A percentile compares a stretch with the other conserved stretches of the same genome.
These are phyloP conservation scores for Scaptomyza tumidula DNA, from an alignment of 2,888 invertebrate genomes.

Conservation along the genomic window DNA sequence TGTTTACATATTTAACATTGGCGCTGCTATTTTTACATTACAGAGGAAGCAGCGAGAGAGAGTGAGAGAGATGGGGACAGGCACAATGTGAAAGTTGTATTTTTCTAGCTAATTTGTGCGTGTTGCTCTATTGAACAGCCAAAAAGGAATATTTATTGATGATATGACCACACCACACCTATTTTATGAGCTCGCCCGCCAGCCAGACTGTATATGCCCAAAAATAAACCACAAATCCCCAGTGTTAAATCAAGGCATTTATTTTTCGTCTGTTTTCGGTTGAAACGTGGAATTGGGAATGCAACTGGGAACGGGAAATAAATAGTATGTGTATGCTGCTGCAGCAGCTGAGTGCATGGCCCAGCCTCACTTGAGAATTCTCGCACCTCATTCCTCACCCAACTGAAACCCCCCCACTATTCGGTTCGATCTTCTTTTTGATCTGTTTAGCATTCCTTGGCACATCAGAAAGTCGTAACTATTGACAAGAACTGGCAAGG, in stretches of 20 bases:
- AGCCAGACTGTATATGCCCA: slow-evolving; percentile 29
- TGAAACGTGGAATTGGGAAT: slow-evolving; percentile 15
- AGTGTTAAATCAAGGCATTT: slow-evolving; percentile 33
- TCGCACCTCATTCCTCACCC: slow-evolving; percentile 61
- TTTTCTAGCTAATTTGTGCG: slow-evolving; percentile 70
- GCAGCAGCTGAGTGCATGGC: slow-evolving; percentile 51
- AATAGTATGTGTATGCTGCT: neutral
- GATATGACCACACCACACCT: slow-evolving; percentile 77
- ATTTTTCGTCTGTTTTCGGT: neutral
- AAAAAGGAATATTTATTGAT: slow-evolving; percentile 71
- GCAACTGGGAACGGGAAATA: neutral
- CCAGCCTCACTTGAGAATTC: slow-evolving; percentile 73
- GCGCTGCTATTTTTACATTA: slow-evolving; percentile 66
- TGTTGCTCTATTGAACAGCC: slow-evolving; percentile 64
- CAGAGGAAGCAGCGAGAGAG: slow-evolving; percentile 7
- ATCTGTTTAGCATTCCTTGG: slow-evolving; percentile 77
- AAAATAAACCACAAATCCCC: slow-evolving; percentile 76
- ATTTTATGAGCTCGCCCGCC: slow-evolving; percentile 62
- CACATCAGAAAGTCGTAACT: slow-evolving; percentile 77
- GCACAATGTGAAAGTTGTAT: slow-evolving; percentile 51
- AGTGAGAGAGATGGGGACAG: neutral
- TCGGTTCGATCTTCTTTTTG: slow-evolving; percentile 52
- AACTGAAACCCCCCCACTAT: too few species aligned
- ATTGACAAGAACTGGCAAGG: slow-evolving; percentile 60
- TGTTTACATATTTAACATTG: slow-evolving; percentile 61